phyloP scores from a whole-genome alignment of 1,140 invertebrate genomes.

The Vanessa atalanta region DNA sequence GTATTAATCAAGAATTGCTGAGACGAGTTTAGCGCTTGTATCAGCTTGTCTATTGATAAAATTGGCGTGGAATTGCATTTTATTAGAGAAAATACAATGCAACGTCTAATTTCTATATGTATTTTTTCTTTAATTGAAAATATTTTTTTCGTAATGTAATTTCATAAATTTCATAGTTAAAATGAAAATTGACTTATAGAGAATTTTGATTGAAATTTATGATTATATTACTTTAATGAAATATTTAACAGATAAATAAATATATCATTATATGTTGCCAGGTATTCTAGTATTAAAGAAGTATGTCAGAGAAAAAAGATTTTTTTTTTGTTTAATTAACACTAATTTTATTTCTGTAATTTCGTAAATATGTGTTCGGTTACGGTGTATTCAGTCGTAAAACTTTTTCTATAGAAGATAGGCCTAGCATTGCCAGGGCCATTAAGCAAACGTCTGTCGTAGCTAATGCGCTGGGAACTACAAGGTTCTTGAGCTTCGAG shows the following conservation, averaged over 20 bases:
- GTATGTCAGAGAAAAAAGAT: too few species aligned
- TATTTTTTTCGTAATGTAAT: neutral
- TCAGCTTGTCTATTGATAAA: conserved; percentile 13
- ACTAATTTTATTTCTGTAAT: too few species aligned
- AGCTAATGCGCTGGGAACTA: neutral
- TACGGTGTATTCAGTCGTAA: too few species aligned
- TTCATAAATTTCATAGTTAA: neutral
- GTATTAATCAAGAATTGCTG: conserved; percentile 25
- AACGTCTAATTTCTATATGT: neutral
- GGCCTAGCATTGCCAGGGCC: neutral
- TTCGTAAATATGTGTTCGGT: too few species aligned
- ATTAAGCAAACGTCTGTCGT: neutral
- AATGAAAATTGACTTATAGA: neutral
- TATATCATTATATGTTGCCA: too few species aligned
- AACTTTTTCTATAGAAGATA: too few species aligned
- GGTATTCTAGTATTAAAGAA: neutral
- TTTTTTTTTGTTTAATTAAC: too few species aligned
- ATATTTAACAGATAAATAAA: too few species aligned
- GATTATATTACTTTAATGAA: too few species aligned
- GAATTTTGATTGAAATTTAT: neutral
- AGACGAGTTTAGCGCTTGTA: conserved; percentile 13
- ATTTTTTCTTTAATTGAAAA: neutral
- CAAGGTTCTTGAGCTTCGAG: neutral
- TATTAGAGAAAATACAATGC: conserved; percentile 5
- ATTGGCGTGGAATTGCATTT: conserved; percentile 17